Conservation (phyloP, 2,797 vertebrate species). For the Pygocentrus nattereri region DNA sequence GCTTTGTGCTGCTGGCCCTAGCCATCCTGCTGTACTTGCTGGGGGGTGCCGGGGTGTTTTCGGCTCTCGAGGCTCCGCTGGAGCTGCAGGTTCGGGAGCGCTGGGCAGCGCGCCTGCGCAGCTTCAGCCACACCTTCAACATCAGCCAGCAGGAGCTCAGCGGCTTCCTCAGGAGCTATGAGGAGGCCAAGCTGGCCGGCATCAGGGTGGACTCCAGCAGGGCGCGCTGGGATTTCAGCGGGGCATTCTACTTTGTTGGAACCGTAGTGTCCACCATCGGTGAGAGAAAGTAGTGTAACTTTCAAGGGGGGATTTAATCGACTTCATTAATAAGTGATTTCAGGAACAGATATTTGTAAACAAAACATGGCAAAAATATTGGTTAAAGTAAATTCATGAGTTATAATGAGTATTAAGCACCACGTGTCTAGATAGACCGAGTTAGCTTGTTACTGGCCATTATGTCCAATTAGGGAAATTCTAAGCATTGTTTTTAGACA, state of each 20-base stretch:
- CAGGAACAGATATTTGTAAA: too few species aligned
- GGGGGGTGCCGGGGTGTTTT: conserved; percentile 93
- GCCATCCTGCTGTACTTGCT: conserved; percentile 89
- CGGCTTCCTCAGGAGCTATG: conserved; percentile 88
- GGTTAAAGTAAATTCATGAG: too few species aligned
- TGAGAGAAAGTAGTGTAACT: conserved; percentile 75
- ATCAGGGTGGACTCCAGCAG: conserved; percentile 87
- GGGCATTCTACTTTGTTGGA: conserved; percentile 95
- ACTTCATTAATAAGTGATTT: too few species aligned
- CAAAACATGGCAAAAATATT: too few species aligned
- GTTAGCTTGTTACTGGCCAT: too few species aligned
- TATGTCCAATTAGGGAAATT: too few species aligned
- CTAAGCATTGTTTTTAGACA: too few species aligned
- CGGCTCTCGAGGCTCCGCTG: conserved; percentile 89
- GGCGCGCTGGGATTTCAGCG: conserved; percentile 92
- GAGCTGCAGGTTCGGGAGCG: conserved; percentile 87
- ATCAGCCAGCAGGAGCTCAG: conserved; percentile 85
- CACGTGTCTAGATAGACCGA: too few species aligned
- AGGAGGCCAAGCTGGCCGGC: conserved; percentile 89
- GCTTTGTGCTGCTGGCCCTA: conserved; percentile 88
- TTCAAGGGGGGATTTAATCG: too few species aligned
- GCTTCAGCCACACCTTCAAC: conserved; percentile 87
- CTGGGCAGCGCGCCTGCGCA: conserved; percentile 88
- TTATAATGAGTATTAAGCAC: too few species aligned
- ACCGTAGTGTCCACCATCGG: conserved; percentile 97